phyloP scores from a whole-genome alignment of 1,140 invertebrate species.

The Melanaphis sacchari region DNA sequence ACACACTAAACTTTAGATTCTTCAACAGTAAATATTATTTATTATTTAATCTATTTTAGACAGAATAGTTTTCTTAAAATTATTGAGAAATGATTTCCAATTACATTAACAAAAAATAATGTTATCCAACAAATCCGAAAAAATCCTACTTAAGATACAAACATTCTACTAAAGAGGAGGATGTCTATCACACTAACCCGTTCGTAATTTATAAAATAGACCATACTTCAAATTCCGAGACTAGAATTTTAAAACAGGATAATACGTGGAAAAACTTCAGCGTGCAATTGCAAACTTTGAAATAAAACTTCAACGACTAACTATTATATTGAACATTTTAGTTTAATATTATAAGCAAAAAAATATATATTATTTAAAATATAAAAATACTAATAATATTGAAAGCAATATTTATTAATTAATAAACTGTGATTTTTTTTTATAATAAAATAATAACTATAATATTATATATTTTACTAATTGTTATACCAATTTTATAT shows the following conservation, averaged over 20 bases:
- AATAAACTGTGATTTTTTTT: neutral
- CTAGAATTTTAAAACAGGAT: slow-evolving; percentile 18
- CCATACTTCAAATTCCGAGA: neutral
- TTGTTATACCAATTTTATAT: too few species aligned
- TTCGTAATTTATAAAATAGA: slow-evolving; percentile 34
- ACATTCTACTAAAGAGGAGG: neutral
- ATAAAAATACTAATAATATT: neutral
- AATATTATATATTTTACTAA: neutral
- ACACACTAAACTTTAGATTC: neutral
- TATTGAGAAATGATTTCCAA: neutral
- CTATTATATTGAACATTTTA: neutral
- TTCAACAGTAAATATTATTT: neutral
- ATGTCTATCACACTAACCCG: slow-evolving; percentile 31
- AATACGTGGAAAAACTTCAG: neutral
- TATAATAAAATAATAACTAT: neutral
- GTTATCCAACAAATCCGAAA: neutral
- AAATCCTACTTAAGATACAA: slow-evolving; percentile 29
- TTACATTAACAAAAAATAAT: slow-evolving; percentile 20
- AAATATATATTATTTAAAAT: neutral
- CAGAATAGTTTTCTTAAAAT: neutral
- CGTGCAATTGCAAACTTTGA: neutral
- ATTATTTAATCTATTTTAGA: neutral
- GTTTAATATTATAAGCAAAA: neutral
- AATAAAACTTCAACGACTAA: neutral
- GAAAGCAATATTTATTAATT: neutral